Conservation (phyloP, 2,113 vertebrate genomes). For the Zosterops pallidus region DNA sequence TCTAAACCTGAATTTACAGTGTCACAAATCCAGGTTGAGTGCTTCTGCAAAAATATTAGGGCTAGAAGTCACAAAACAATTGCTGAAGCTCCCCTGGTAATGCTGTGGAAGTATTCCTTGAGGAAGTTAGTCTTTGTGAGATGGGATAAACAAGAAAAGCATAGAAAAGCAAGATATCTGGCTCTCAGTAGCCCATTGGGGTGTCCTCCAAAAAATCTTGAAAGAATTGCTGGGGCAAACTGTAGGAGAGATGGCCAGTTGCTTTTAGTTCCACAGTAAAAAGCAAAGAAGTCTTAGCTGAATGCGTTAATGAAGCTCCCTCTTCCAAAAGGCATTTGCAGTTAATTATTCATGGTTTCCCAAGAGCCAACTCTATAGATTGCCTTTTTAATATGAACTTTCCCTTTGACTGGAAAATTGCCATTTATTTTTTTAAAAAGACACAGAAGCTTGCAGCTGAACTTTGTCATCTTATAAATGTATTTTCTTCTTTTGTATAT, state of each 20-base stretch:
- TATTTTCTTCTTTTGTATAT: constrained; percentile 36
- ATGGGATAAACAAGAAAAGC: not conserved
- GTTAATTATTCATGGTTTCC: not conserved
- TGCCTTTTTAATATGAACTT: not conserved
- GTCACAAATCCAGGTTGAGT: not conserved
- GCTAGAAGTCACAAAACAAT: not conserved
- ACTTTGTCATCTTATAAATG: not conserved
- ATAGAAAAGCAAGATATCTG: not conserved
- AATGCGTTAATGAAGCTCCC: not conserved
- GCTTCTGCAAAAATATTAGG: not conserved
- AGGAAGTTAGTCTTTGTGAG: not conserved
- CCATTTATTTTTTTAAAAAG: not conserved
- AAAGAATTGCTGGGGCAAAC: not conserved
- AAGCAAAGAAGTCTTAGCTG: not conserved
- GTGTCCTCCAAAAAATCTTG: not conserved
- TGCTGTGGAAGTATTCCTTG: not conserved
- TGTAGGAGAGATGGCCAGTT: not conserved
- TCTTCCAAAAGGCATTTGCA: not conserved
- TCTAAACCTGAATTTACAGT: not conserved
- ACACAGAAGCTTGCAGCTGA: not conserved
- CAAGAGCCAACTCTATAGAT: not conserved
- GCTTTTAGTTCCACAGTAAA: not conserved
- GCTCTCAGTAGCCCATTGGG: not conserved
- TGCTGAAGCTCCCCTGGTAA: not conserved
- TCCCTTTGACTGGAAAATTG: not conserved